A percentile compares a stretch with the other conserved stretches of the same genome.
Evolutionary conservation across 1,140 invertebrate species (phyloP).

Genomic region (Neodiprion pinetum): DNA sequence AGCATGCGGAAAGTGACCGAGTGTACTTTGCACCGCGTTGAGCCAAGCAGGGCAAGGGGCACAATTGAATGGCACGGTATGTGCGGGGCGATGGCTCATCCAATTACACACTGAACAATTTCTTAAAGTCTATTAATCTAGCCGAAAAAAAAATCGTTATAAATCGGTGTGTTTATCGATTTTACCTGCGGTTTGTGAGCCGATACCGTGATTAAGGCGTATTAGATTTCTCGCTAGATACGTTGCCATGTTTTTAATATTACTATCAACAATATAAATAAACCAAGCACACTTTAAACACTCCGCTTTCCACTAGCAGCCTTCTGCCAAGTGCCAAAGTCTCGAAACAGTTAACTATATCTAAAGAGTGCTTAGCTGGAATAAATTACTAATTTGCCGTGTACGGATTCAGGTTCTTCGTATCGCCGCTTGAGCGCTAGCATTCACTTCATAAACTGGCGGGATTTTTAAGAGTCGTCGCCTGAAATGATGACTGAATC

Average conservation of each 20-base stretch:
- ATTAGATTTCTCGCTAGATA: constrained; percentile 2
- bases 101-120: neutral
- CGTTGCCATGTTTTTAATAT: neutral
- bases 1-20: neutral
- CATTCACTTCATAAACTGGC: too few species aligned
- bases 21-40: neutral
- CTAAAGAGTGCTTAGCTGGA: too few species aligned
- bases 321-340: too few species aligned
- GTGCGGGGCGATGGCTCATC: neutral
- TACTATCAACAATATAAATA: neutral
- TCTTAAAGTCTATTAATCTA: neutral
- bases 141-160: neutral
- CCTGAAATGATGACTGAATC: too few species aligned
- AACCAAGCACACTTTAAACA: too few species aligned
- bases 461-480: too few species aligned
- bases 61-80: neutral
- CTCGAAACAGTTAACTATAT: too few species aligned
- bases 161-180: neutral
- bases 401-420: too few species aligned
- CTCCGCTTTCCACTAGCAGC: too few species aligned
- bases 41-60: neutral
- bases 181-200: neutral
- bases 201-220: neutral
- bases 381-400: too few species aligned
- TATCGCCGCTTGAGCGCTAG: too few species aligned